Evolutionary conservation across 1,140 invertebrate species (phyloP), one percentile per base, ranked within the genome.

Genomic region (Hydropsyche tenuis): DNA sequence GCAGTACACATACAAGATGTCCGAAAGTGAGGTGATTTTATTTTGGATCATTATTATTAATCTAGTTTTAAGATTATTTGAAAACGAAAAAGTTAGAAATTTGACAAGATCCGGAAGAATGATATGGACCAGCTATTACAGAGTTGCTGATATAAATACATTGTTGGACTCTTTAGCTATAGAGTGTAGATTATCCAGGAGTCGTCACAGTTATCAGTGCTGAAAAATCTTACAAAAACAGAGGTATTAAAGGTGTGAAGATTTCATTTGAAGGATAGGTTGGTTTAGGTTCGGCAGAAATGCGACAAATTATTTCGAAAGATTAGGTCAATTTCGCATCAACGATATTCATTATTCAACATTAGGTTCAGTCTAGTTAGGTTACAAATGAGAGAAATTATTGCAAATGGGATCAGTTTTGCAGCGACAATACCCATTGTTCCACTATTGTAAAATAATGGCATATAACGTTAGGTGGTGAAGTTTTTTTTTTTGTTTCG

Each of bases 231-330:
- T 87, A 87, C 62, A 87, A 91, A 82, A 85, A 85, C 1, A 82
- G 90, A 62, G 79, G 87, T 4, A 89, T 92, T 69, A 86, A 84
- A 65, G 90, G 89, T 1, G 81, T 91, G 0, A 89, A 88, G 77
- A 76, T 91, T 64, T 89, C 89, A 0, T 86, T 86, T n/a, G n/a
- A n/a, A n/a, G n/a, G n/a, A n/a, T n/a, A n/a, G n/a, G n/a, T n/a
- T n/a, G n/a, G n/a, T n/a, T n/a, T n/a, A n/a, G n/a, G n/a, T n/a
- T n/a, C n/a, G n/a, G n/a, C 53, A 86, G 87, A 0, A 45, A 78
- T 66, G 82, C 83, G 0, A 89, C 73, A 86, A 80, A 77, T 22
- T 84, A 75, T 25, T 37, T 77, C 0, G 76, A 77, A 64, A 69
- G 71, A n/a, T n/a, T n/a, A n/a, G n/a, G n/a, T n/a, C n/a, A n/a